Percentiles rank a stretch among this genome's conserved stretches.
Evolutionary conservation across 1,140 invertebrate species (phyloP).

Genomic region (Drosophila virilis): DNA sequence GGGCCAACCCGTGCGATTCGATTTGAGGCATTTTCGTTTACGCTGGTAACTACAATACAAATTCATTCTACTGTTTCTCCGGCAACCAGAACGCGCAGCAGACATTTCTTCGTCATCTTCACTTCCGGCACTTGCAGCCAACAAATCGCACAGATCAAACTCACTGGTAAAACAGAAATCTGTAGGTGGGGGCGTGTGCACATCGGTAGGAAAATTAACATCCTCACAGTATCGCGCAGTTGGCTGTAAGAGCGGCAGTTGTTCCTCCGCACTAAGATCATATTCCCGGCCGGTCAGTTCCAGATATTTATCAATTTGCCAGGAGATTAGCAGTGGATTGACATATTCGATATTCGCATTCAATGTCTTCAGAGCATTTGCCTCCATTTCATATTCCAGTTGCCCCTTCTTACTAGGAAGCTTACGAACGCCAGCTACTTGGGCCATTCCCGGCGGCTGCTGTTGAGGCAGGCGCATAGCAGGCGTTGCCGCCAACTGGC

Average conservation of each 20-base stretch:
- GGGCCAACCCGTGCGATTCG: constrained; percentile 88
- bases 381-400: constrained; percentile 76
- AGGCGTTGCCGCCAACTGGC: constrained; percentile 6
- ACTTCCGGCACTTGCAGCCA: constrained; percentile 51
- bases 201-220: not conserved
- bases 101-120: constrained; percentile 60
- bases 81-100: constrained; percentile 17
- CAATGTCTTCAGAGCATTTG: constrained; percentile 56
- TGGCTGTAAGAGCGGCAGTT: constrained; percentile 1
- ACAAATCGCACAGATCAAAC: constrained; percentile 73
- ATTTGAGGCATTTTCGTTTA: constrained; percentile 73
- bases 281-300: constrained; percentile 58
- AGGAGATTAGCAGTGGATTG: constrained; percentile 60
- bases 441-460: constrained; percentile 15
- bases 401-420: constrained; percentile 74
- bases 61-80: constrained; percentile 45
- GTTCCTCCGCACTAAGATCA: constrained; percentile 44
- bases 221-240: not conserved
- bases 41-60: constrained; percentile 69
- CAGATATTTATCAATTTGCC: constrained; percentile 76
- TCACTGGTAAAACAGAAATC: constrained; percentile 76
- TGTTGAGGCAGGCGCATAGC: constrained; percentile 17
- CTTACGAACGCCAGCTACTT: constrained; percentile 63
- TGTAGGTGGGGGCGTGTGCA: constrained; percentile 68
- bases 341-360: constrained; percentile 57